phyloP scores from a whole-genome alignment of 1,140 invertebrate genomes.

The Asobara japonica region DNA sequence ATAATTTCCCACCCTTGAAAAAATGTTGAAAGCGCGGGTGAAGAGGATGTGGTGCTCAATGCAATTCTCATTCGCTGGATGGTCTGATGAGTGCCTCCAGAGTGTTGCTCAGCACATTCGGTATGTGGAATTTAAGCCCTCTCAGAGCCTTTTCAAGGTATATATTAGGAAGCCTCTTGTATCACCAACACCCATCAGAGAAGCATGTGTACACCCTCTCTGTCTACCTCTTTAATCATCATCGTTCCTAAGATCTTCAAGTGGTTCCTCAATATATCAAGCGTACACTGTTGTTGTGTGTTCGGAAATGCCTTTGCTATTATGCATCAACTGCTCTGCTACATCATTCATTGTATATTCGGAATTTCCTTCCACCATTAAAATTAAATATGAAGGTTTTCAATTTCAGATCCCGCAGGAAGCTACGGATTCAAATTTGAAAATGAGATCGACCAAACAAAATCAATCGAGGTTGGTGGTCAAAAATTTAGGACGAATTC shows the following conservation, averaged over 20 bases:
- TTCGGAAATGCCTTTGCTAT: too few species aligned
- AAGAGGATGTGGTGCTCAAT: not conserved
- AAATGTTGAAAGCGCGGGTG: too few species aligned
- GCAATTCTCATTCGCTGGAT: not conserved
- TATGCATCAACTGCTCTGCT: too few species aligned
- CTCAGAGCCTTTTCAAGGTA: not conserved
- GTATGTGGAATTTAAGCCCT: not conserved
- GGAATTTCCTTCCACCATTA: too few species aligned
- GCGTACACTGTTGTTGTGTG: not conserved
- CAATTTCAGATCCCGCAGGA: too few species aligned
- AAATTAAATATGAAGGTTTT: too few species aligned
- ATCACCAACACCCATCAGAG: not conserved
- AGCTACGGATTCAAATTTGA: too few species aligned
- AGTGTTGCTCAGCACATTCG: not conserved
- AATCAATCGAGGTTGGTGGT: too few species aligned
- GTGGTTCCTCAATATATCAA: not conserved
- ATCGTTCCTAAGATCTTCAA: not conserved
- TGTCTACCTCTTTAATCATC: not conserved
- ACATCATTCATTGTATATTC: too few species aligned
- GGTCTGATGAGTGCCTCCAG: not conserved
- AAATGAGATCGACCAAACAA: too few species aligned
- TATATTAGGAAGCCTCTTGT: not conserved
- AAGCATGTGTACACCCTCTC: not conserved
- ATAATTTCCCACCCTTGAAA: too few species aligned
- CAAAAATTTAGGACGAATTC: too few species aligned